These are phyloP conservation scores for Serinus canaria DNA, from an alignment of 2,113 vertebrate species.

Conservation along the genomic window DNA sequence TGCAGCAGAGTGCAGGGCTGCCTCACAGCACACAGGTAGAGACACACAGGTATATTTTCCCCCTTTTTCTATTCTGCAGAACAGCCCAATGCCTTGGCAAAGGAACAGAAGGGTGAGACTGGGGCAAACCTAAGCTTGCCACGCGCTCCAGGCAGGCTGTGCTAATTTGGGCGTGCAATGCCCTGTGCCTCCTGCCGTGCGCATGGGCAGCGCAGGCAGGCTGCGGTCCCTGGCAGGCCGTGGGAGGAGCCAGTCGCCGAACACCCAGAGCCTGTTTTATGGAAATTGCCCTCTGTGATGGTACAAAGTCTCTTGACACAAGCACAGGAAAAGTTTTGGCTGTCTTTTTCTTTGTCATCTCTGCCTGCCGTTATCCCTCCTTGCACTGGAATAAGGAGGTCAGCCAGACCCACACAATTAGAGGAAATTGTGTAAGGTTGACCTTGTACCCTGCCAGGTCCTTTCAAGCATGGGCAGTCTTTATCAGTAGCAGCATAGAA, in stretches of 20 bases:
- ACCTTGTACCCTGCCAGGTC: conserved; percentile 34
- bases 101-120: not conserved
- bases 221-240: rapidly evolving
- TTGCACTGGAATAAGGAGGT: conserved; percentile 39
- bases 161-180: not conserved
- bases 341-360: conserved; percentile 8
- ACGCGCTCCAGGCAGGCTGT: not conserved
- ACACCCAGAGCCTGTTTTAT: not conserved
- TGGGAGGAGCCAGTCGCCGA: not conserved
- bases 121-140: not conserved
- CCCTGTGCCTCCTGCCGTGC: not conserved
- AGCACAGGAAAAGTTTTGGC: conserved; percentile 41
- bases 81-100: not conserved
- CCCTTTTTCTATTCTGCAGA: not conserved
- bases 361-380: conserved; percentile 5
- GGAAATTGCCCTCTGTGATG: not conserved
- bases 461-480: conserved; percentile 61
- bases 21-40: not conserved
- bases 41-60: not conserved
- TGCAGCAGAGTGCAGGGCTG: not conserved
- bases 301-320: not conserved
- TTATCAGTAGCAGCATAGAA: conserved; percentile 50
- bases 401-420: conserved; percentile 68
- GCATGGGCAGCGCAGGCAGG: rapidly evolving
- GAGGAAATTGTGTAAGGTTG: conserved; percentile 60